Evolutionary conservation across 2,888 invertebrate genomes (phyloP).

Genomic region (Ophion slaviceki): DNA sequence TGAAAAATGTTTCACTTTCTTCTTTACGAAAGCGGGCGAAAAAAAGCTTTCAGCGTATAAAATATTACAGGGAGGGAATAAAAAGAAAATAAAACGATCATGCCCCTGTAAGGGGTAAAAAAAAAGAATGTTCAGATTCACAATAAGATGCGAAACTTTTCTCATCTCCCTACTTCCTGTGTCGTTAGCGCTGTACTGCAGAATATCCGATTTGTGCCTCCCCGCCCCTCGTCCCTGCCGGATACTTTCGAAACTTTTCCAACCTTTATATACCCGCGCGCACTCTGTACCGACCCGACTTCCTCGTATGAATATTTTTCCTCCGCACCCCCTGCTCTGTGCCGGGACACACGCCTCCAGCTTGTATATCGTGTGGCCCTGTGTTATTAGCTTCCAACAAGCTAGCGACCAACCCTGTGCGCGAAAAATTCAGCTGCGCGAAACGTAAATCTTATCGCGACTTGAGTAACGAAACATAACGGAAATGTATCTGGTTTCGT

Average conservation of each 20-base stretch:
- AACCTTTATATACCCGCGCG: constrained; percentile 4
- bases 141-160: constrained; percentile 64
- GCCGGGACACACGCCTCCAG: constrained; percentile 26
- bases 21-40: not conserved
- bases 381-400: constrained; percentile 26
- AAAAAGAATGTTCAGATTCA: constrained; percentile 53
- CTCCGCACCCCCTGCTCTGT: not conserved
- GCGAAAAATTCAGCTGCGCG: constrained; percentile 19
- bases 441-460: not conserved
- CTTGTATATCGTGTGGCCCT: constrained; percentile 21
- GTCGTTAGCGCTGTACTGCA: constrained; percentile 57
- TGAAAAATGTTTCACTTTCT: not conserved
- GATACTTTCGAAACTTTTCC: constrained; percentile 52
- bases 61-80: constrained; percentile 12
- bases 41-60: constrained; percentile 7
- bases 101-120: not conserved
- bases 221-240: not conserved
- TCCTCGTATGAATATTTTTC: constrained; percentile 52
- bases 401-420: not conserved
- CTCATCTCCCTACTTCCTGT: constrained; percentile 59
- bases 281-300: constrained; percentile 18
- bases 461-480: not conserved
- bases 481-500: not conserved
- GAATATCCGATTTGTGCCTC: constrained; percentile 60
- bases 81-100: constrained; percentile 19